Base-by-base conservation (phyloP, 53 echinoderm and acorn worm species). In the Echinarachnius parma region DNA sequence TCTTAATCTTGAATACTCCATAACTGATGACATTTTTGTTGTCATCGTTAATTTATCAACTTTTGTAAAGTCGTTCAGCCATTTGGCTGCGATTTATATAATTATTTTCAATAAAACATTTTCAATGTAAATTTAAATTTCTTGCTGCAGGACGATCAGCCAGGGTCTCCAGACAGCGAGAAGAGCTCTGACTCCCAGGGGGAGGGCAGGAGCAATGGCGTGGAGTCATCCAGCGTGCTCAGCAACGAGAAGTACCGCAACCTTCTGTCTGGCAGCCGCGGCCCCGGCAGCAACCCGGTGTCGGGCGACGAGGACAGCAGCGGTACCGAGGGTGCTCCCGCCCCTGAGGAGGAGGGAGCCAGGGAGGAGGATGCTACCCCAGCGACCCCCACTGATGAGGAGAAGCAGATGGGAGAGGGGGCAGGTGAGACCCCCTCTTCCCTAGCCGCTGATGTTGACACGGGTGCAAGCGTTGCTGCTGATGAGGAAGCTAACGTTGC, bases 241-340 rank as follows among this genome's bases (percentile, higher is more conserved):
- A 77, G 71, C 66, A 82, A 72, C 48, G 87, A 87, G 50, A 87
- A 87, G 32, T 87, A 82, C 69, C 80, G 80, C 54, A 78, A 78
- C 31, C 78, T 87, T 2, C 67, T 87, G n/a, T 66, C 75, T 28
- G 82, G 82, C 16, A 62, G 50, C 48, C 78, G 87, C 36, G 58
- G 62, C 74, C 78, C 37, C 44, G 74, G 74, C 34, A 72, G 74
- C 57, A 68, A 53, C 49, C 63, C 57, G 39, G 79, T 82, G 45
- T 90, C 90, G 86, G 90, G 86, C 75, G 90, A 90, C 30, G 86
- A 86, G 59, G 90, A 90, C 20, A 70, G 75, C 25, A n/a, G n/a
- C n/a, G n/a, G n/a, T n/a, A 61, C 59, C 29, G 77, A 60, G 11
- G 82, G 60, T 50, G 46, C 45, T 18, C 46, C 29, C 0, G 66